Conservation (phyloP, 1,140 invertebrate genomes). For the Cyrtorhinus lividipennis region DNA sequence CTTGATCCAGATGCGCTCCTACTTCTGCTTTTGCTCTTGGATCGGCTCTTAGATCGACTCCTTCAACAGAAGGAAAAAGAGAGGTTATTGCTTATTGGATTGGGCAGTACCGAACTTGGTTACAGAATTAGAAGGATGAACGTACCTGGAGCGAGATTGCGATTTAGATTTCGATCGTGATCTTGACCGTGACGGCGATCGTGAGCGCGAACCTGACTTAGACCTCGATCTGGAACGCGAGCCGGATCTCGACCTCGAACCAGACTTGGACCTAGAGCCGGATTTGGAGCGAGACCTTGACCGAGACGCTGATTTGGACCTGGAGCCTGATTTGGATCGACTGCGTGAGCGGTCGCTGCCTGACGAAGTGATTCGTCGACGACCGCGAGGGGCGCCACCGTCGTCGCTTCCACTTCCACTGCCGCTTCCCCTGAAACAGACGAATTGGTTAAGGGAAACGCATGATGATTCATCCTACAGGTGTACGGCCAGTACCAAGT, state of each 20-base stretch:
- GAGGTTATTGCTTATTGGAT: background rate
- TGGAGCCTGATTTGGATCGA: constrained; percentile 21
- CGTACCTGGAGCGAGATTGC: background rate
- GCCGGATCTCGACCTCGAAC: constrained; percentile 28
- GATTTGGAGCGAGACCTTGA: constrained; percentile 27
- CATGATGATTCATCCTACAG: constrained; percentile 19
- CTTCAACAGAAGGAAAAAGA: background rate
- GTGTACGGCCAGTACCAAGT: no score
- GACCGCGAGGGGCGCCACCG: constrained; percentile 33
- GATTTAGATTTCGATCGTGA: constrained; percentile 29
- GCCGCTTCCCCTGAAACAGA: constrained; percentile 38
- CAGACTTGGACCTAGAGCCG: constrained; percentile 24
- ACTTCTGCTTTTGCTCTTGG: constrained; percentile 10
- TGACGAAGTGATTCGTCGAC: constrained; percentile 31
- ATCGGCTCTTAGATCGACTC: background rate
- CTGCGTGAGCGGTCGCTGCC: constrained; percentile 22
- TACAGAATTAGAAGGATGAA: no score
- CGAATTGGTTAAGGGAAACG: constrained; percentile 31
- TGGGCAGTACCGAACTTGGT: no score
- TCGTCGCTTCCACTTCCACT: constrained; percentile 33
- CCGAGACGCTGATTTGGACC: constrained; percentile 27
- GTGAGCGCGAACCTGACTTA: constrained; percentile 21
- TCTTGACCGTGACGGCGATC: constrained; percentile 24
- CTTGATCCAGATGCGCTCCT: constrained; percentile 21
- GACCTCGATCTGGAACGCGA: constrained; percentile 21